Conservation (phyloP, 2,113 vertebrate genomes). For the Emydura subglobosa region DNA sequence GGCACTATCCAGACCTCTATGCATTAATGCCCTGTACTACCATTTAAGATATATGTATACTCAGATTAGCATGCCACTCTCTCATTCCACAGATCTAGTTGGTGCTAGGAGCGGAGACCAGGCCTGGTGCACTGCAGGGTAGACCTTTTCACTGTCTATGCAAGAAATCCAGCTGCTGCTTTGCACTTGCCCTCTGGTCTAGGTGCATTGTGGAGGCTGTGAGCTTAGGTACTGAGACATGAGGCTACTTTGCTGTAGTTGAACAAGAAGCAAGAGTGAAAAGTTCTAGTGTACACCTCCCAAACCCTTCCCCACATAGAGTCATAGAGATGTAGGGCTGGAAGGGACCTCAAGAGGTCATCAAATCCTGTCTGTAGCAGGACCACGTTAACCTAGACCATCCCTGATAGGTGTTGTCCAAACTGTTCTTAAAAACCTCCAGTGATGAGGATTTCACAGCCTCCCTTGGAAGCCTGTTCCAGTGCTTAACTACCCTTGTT, state of each 20-base stretch:
- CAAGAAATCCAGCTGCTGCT: slow-evolving; percentile 10
- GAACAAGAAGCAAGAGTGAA: slow-evolving; percentile 12
- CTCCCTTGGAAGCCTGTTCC: not conserved
- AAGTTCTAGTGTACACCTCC: slow-evolving; percentile 34
- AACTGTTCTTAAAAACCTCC: not conserved
- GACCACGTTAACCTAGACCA: not conserved
- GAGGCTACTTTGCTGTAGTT: not conserved
- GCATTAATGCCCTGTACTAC: not conserved
- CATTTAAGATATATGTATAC: not conserved
- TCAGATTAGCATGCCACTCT: not conserved
- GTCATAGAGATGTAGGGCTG: not conserved
- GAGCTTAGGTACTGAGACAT: not conserved
- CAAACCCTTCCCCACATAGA: not conserved
- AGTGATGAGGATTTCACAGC: not conserved
- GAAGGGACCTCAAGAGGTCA: not conserved
- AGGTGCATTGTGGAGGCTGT: not conserved
- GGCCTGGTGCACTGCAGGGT: not conserved
- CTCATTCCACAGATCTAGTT: not conserved
- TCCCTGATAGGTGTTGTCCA: not conserved
- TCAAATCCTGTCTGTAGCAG: not conserved
- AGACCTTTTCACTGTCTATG: not conserved
- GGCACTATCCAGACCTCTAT: not conserved
- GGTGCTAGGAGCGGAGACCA: not conserved
- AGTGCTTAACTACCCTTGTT: not conserved
- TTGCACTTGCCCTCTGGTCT: not conserved